Percentiles rank a stretch among this genome's conserved stretches.
These are phyloP conservation scores for Leucosticte australis DNA, from an alignment of 2,113 vertebrate species.

Conservation along the genomic window DNA sequence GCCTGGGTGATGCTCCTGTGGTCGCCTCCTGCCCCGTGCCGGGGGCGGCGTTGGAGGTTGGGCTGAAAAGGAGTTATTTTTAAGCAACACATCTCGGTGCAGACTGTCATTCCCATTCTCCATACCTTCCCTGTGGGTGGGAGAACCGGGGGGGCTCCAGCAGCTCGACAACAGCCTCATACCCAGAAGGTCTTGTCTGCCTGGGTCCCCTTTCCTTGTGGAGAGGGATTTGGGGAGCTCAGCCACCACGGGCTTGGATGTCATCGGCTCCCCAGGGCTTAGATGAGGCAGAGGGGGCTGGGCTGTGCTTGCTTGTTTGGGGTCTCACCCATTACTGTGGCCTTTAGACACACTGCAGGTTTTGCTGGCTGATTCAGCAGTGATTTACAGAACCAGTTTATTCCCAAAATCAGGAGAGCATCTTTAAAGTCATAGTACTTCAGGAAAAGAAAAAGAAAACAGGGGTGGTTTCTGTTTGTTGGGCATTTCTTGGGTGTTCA, in stretches of 20 bases:
- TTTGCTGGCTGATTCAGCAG: background rate
- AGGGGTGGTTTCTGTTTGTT: background rate
- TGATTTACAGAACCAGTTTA: background rate
- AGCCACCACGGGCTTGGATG: rapidly evolving
- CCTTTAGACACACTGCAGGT: background rate
- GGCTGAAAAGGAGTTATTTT: slow-evolving; percentile 38
- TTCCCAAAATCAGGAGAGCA: background rate
- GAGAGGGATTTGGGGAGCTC: background rate
- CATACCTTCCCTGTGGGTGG: background rate
- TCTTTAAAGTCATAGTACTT: background rate
- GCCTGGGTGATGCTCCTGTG: background rate
- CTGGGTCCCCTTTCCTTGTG: background rate
- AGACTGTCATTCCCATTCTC: background rate
- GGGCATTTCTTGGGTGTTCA: background rate
- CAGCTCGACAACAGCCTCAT: rapidly evolving
- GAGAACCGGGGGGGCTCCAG: background rate
- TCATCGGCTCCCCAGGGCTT: background rate
- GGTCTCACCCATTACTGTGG: rapidly evolving
- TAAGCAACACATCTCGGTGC: background rate
- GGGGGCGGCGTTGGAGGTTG: background rate
- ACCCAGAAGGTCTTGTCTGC: background rate
- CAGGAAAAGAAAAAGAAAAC: background rate
- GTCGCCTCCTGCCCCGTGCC: background rate
- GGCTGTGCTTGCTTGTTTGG: background rate
- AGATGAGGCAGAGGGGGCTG: background rate